A percentile compares a stretch with the other conserved stretches of the same genome.
phyloP scores from a whole-genome alignment of 1,140 invertebrate genomes.

The Scylla paramamosain region DNA sequence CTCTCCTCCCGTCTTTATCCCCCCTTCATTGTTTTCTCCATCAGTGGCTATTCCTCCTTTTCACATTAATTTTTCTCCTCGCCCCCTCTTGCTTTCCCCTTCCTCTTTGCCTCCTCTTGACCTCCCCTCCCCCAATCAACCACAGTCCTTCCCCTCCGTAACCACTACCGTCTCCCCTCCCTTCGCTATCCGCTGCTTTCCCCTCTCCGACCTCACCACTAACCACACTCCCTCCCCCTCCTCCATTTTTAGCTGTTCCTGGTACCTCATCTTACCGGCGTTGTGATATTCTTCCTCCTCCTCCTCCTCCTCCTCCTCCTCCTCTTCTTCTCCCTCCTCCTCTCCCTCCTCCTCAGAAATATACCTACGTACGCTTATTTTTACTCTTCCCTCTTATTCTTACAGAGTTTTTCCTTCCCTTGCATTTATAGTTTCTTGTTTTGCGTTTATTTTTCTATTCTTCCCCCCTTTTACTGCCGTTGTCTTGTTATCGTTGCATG shows the following conservation, averaged over 20 bases:
- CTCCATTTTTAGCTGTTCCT: not conserved
- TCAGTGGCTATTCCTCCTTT: not conserved
- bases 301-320: not conserved
- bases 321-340: slow-evolving; percentile 10
- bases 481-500: not conserved
- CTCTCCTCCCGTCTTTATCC: not conserved
- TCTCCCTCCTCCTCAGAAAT: not conserved
- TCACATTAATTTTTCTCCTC: not conserved
- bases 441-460: not conserved
- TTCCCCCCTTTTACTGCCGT: not conserved
- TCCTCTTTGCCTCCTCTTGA: not conserved
- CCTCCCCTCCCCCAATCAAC: not conserved
- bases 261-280: not conserved
- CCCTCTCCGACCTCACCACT: not conserved
- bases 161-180: not conserved
- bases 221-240: not conserved
- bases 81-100: not conserved
- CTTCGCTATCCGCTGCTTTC: not conserved
- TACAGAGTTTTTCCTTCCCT: not conserved
- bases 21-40: not conserved
- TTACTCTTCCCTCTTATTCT: slow-evolving; percentile 12
- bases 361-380: not conserved
- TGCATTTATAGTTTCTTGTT: not conserved
- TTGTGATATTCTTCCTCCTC: not conserved
- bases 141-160: not conserved